Conservation (phyloP, 2,888 invertebrate species). For the Lypha dubia region DNA sequence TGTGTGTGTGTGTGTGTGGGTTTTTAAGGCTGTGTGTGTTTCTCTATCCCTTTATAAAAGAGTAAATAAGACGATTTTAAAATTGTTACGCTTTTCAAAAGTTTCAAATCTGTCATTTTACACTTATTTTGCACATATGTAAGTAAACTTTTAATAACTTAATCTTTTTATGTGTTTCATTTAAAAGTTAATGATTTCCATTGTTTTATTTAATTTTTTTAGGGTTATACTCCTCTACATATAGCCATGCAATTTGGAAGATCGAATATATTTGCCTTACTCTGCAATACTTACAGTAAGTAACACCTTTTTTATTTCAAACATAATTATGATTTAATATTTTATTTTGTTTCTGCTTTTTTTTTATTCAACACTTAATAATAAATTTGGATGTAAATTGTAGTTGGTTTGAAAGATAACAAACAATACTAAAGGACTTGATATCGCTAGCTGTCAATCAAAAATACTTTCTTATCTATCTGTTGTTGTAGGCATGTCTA, state of each 20-base stretch:
- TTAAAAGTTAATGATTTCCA: slow-evolving; percentile 10
- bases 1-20: slow-evolving; percentile 22
- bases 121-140: slow-evolving; percentile 37
- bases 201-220: slow-evolving; percentile 79
- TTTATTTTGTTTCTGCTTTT: no score
- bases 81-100: slow-evolving; percentile 67
- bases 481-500: not conserved
- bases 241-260: slow-evolving; percentile 96
- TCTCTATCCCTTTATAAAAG: slow-evolving; percentile 3
- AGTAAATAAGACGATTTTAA: slow-evolving; percentile 43
- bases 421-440: not conserved
- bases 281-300: slow-evolving; percentile 96
- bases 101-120: slow-evolving; percentile 61
- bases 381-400: not conserved
- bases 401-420: slow-evolving; percentile 31
- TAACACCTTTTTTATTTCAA: slow-evolving; percentile 76
- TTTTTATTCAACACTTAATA: slow-evolving; percentile 14
- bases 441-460: slow-evolving; percentile 67
- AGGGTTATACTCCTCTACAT: slow-evolving; percentile 98
- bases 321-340: not conserved
- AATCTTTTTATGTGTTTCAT: slow-evolving; percentile 74
- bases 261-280: slow-evolving; percentile 92
- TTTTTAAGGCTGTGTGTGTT: slow-evolving; percentile 3
- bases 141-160: slow-evolving; percentile 71
- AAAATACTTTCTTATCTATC: slow-evolving; percentile 50